phyloP scores from a whole-genome alignment of 2,888 invertebrate species.

The Euplagia quadripunctaria region DNA sequence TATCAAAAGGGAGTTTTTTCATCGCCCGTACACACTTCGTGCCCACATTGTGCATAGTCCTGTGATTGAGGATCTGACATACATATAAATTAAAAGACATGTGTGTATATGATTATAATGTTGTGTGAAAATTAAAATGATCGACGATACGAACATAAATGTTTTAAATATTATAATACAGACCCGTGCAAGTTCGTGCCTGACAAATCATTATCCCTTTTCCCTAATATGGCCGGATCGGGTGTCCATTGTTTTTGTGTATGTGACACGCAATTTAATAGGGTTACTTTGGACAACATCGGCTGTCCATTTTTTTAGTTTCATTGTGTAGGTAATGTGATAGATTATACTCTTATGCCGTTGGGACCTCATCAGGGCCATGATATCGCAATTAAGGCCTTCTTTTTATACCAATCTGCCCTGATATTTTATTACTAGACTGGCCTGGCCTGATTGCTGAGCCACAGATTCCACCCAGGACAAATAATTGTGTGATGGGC shows the following conservation, averaged over 20 bases:
- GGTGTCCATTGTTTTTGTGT: background rate
- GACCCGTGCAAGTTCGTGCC: background rate
- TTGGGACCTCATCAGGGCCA: background rate
- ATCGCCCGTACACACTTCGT: too few species aligned
- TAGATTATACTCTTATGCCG: background rate
- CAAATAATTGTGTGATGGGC: too few species aligned
- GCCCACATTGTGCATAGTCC: too few species aligned
- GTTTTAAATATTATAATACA: too few species aligned
- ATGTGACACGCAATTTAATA: slow-evolving; percentile 6
- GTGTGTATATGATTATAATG: too few species aligned
- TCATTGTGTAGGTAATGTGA: background rate
- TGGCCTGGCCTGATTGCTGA: too few species aligned
- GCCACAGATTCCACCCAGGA: too few species aligned
- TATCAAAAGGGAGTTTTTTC: too few species aligned
- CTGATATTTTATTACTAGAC: background rate
- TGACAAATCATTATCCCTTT: slow-evolving; percentile 3
- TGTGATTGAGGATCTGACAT: too few species aligned
- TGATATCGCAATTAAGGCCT: background rate
- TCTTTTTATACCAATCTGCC: background rate
- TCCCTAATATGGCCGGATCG: background rate
- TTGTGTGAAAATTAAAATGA: too few species aligned
- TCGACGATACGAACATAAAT: too few species aligned
- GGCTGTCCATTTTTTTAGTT: background rate
- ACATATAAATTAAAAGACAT: too few species aligned
- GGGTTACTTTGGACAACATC: background rate